Percentiles rank a stretch among this genome's conserved stretches.
phyloP scores from a whole-genome alignment of 2,888 invertebrate genomes.

The Galerucella pusilla region DNA sequence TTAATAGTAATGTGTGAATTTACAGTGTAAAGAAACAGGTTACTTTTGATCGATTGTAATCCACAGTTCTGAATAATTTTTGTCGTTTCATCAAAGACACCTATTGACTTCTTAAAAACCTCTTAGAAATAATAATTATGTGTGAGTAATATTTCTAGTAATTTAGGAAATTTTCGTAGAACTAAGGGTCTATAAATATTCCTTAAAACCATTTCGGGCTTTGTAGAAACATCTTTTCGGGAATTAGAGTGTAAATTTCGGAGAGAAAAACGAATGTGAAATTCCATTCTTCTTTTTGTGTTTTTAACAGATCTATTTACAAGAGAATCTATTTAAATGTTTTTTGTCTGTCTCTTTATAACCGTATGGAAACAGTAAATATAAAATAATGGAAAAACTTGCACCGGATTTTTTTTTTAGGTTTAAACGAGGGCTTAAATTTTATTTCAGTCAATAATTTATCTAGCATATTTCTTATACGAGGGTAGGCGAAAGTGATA shows the following conservation, averaged over 20 bases:
- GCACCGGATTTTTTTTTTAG: too few relatives aligned
- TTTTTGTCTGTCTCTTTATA: background rate
- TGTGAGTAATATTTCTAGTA: background rate
- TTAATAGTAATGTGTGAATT: too few relatives aligned
- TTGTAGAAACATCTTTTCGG: conserved; percentile 1
- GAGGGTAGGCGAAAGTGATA: too few relatives aligned
- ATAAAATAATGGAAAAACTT: background rate
- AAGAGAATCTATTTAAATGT: conserved; percentile 2
- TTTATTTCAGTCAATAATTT: too few relatives aligned
- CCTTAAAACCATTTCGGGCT: background rate
- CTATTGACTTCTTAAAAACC: too few relatives aligned
- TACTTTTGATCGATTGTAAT: too few relatives aligned
- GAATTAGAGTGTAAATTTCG: background rate
- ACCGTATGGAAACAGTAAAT: background rate
- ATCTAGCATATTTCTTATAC: too few relatives aligned
- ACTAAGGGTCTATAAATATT: conserved; percentile 4
- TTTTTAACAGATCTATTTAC: conserved; percentile 11
- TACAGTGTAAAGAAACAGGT: too few relatives aligned
- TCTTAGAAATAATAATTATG: too few relatives aligned
- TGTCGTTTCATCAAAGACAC: too few relatives aligned
- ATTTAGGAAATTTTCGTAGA: background rate
- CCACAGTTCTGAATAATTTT: too few relatives aligned
- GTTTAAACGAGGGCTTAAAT: too few relatives aligned
- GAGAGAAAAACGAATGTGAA: background rate
- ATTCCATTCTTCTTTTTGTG: background rate